Conservation (phyloP, 2,888 invertebrate genomes). For the Drosophila subquinaria region DNA sequence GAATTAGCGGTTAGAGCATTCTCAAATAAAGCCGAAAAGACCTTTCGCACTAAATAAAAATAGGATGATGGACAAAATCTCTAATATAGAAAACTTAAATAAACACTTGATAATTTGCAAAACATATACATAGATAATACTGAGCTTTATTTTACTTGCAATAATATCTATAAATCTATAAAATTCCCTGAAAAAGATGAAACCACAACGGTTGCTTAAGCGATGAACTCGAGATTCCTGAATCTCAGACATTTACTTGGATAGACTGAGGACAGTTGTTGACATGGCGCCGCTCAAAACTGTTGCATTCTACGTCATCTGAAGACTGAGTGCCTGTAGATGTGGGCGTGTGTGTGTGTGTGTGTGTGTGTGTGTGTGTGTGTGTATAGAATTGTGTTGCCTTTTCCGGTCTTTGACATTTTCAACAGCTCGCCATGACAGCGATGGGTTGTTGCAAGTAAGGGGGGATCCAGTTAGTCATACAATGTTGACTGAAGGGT, state of each 20-base stretch:
- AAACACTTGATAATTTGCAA: background rate
- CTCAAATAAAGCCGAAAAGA: background rate
- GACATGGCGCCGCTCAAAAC: constrained; percentile 60
- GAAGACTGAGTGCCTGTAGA: constrained; percentile 1
- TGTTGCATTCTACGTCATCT: constrained; percentile 67
- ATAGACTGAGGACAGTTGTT: constrained; percentile 55
- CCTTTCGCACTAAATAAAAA: too few species aligned
- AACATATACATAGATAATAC: background rate
- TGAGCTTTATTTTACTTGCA: background rate
- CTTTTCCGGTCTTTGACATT: constrained; percentile 77
- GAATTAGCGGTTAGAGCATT: background rate
- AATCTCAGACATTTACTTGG: constrained; percentile 30
- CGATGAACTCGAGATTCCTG: constrained; percentile 16
- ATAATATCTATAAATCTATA: too few species aligned
- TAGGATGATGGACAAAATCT: too few species aligned
- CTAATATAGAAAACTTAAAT: too few species aligned
- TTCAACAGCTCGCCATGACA: constrained; percentile 67
- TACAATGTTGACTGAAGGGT: constrained; percentile 54
- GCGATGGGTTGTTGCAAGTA: constrained; percentile 22
- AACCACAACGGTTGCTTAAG: background rate
- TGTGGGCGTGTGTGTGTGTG: constrained; percentile 8
- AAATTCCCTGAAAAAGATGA: too few species aligned
- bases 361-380: constrained; percentile 29
- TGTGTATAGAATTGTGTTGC: constrained; percentile 37
- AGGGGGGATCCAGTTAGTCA: constrained; percentile 52